These are phyloP conservation scores for Brachypterus glaber DNA, from an alignment of 2,888 invertebrate species.

Conservation along the genomic window DNA sequence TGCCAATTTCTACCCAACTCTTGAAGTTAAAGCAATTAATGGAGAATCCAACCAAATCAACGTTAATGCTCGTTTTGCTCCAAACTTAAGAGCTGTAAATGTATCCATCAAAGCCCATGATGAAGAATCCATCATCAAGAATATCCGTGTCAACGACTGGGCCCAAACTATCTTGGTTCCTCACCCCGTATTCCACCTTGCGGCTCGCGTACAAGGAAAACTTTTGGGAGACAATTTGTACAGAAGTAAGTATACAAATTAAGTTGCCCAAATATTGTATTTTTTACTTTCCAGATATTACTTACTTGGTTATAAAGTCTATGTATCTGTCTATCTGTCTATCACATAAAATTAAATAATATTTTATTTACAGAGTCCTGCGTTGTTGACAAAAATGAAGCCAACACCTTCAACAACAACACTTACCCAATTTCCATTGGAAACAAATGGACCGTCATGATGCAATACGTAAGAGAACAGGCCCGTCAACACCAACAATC, in stretches of 20 bases:
- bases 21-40: constrained; percentile 35
- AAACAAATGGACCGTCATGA: constrained; percentile 59
- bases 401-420: constrained; percentile 57
- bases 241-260: constrained; percentile 46
- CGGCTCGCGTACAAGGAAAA: constrained; percentile 30
- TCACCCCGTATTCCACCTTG: constrained; percentile 42
- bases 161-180: constrained; percentile 34
- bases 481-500: constrained; percentile 38
- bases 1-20: too few species aligned
- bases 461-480: constrained; percentile 42
- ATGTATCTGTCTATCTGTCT: too few species aligned
- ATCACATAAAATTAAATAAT: too few species aligned
- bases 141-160: constrained; percentile 39
- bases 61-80: constrained; percentile 40
- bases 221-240: constrained; percentile 38
- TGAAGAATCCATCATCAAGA: constrained; percentile 37
- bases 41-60: constrained; percentile 43
- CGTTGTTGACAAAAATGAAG: constrained; percentile 47
- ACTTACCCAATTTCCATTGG: constrained; percentile 50
- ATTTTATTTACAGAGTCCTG: constrained; percentile 54
- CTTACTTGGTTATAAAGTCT: too few species aligned
- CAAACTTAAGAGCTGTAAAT: constrained; percentile 42
- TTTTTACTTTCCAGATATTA: too few species aligned
- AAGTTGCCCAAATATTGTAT: too few species aligned
- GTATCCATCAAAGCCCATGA: constrained; percentile 42